Conservation (phyloP, 2,888 invertebrate genomes). For the Cabera pusaria region DNA sequence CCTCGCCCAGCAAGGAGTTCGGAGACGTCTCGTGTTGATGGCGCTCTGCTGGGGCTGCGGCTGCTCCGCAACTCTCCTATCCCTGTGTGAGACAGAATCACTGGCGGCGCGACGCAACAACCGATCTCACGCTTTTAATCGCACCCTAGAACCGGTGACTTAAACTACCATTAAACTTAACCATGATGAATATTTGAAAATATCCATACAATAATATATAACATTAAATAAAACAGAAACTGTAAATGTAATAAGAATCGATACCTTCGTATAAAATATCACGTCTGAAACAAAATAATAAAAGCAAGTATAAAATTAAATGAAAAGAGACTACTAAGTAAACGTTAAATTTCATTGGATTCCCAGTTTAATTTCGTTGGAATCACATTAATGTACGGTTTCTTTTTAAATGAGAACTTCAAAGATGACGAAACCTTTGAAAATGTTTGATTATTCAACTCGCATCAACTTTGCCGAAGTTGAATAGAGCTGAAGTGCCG, state of each 20-base stretch:
- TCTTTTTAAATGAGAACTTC: constrained; percentile 36
- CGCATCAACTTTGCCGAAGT: too few relatives aligned
- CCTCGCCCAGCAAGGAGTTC: constrained; percentile 92
- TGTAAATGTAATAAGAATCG: too few relatives aligned
- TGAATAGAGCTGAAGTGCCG: too few relatives aligned
- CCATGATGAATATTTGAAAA: too few relatives aligned
- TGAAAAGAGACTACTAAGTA: constrained; percentile 4
- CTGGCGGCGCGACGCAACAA: constrained; percentile 63
- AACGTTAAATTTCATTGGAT: constrained; percentile 36
- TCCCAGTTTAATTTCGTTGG: constrained; percentile 40
- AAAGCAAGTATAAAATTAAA: too few relatives aligned
- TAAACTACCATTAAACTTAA: constrained; percentile 18
- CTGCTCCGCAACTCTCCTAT: constrained; percentile 74
- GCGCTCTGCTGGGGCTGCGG: constrained; percentile 72
- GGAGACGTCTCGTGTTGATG: constrained; percentile 88
- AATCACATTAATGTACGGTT: constrained; percentile 40
- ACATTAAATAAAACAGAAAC: too few relatives aligned
- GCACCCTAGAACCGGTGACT: constrained; percentile 41
- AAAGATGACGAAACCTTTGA: constrained; percentile 32
- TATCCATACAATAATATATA: too few relatives aligned
- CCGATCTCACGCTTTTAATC: constrained; percentile 46
- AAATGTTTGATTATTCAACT: constrained; percentile 1
- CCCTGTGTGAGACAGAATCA: constrained; percentile 82
- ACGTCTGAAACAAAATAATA: too few relatives aligned
- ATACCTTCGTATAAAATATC: too few relatives aligned